phyloP scores from a whole-genome alignment of 2,888 invertebrate species.

The Pseudeuparius sepicola region DNA sequence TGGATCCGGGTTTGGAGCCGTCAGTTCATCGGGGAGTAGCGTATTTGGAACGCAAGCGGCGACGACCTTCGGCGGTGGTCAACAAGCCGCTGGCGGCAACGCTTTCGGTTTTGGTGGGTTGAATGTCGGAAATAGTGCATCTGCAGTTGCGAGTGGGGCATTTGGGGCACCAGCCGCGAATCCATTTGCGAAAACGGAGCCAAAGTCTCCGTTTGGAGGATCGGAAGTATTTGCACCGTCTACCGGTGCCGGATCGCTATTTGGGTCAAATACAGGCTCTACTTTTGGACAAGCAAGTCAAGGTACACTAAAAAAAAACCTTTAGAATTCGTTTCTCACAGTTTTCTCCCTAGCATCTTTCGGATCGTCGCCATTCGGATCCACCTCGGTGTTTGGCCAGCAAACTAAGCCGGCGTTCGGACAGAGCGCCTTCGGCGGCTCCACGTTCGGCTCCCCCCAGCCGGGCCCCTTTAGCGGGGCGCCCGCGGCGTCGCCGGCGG shows the following conservation, averaged over 20 bases:
- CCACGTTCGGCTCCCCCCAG: constrained; percentile 24
- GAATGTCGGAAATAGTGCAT: too few species aligned
- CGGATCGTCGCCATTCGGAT: constrained; percentile 16
- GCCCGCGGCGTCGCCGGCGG: constrained; percentile 29
- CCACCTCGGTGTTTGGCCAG: too few species aligned
- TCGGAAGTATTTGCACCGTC: constrained; percentile 7
- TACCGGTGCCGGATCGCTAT: constrained; percentile 19
- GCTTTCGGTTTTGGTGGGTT: constrained; percentile 29
- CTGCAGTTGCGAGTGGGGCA: too few species aligned
- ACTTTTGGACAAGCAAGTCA: constrained; percentile 16
- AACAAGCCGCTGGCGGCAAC: too few species aligned
- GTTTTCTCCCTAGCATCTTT: constrained; percentile 20
- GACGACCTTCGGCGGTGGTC: too few species aligned
- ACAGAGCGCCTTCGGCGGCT: constrained; percentile 27
- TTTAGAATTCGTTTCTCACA: too few species aligned
- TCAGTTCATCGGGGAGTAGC: too few species aligned
- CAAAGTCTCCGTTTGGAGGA: constrained; percentile 10
- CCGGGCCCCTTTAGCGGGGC: constrained; percentile 35
- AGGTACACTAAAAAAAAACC: constrained; percentile 1
- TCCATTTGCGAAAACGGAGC: constrained; percentile 1
- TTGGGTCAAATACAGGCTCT: constrained; percentile 18
- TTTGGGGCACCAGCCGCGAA: too few species aligned
- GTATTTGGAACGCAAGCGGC: constrained; percentile 17
- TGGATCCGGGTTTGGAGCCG: constrained; percentile 21
- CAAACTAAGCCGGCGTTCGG: constrained; percentile 27